Base-by-base conservation (phyloP, 2,888 invertebrate species). In the Hypomecis atomaria region DNA sequence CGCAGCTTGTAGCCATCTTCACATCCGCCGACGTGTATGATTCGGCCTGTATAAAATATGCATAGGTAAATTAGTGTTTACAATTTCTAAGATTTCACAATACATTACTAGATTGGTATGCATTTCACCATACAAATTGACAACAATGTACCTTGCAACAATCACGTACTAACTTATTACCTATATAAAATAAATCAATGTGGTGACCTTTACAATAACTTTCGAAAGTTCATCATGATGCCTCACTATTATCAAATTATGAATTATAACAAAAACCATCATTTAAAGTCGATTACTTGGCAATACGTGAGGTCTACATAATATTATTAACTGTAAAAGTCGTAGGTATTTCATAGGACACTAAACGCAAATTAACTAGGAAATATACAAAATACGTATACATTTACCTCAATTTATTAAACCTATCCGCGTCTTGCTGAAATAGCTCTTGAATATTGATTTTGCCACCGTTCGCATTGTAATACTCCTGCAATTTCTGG, bases 391-490 rank as follows among this genome's bases (percentile, higher is more conserved):
- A 71, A 67, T 67, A 67, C 69, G 65, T 57, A n/a, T 64, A 5
- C 6, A 48, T 44, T 67, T 92, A 98, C 99, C 97, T 98, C 93
- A 95, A 98, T 87, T 97, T 98, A 56, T 96, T 93, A 83, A 99
- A 99, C 66, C 99, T 95, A 38, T 95, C 91, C 0, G 96, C 90
- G 87, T 99, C 97, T 74, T 95, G 92, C 71, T 95, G 94, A 83
- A 99, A 99, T 75, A 99, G 90, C 69, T 97, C 94, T 70, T 94
- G 94, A 78, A 99, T 97, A 78, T 97, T 96, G 48, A 99, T 93
- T 76, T 95, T 95, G 36, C 94, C 92, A 10, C 96, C 96, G 81
- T 96, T 95, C 7, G 91, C 88, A 72, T 96, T 92, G 84, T 95
- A 98, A 85, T 95, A 96, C 64, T 95, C 94, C 79, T 96, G 94